These are phyloP conservation scores for Venusia cambrica DNA, from an alignment of 2,888 invertebrate species.

Conservation along the genomic window DNA sequence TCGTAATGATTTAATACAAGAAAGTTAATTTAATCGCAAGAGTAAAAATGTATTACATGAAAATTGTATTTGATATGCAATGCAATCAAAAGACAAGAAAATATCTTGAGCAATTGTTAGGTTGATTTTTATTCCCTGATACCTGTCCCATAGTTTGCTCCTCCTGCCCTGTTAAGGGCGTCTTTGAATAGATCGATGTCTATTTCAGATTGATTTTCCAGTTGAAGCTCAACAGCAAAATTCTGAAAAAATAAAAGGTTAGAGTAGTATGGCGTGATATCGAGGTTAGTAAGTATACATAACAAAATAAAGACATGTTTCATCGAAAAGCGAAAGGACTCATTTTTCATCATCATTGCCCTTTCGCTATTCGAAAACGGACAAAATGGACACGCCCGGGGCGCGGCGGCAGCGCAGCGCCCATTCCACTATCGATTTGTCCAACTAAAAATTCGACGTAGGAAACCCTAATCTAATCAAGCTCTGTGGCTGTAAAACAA, in stretches of 20 bases:
- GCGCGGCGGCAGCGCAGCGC: too few species aligned
- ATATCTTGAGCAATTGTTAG: slow-evolving; percentile 57
- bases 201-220: slow-evolving; percentile 85
- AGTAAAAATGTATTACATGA: slow-evolving; percentile 14
- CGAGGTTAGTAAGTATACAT: too few species aligned
- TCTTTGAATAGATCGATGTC: slow-evolving; percentile 86
- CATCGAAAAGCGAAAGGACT: slow-evolving; percentile 4
- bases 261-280: too few species aligned
- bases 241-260: slow-evolving; percentile 77
- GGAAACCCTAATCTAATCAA: slow-evolving; percentile 33
- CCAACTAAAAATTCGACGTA: slow-evolving; percentile 26
- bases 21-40: slow-evolving; percentile 16
- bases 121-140: slow-evolving; percentile 84
- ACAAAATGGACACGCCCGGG: too few species aligned
- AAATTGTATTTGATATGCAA: slow-evolving; percentile 28
- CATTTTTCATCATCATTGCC: too few species aligned
- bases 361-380: too few species aligned
- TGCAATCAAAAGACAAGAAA: slow-evolving; percentile 33
- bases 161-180: slow-evolving; percentile 86
- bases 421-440: slow-evolving; percentile 3
- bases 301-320: too few species aligned
- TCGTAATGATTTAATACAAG: slow-evolving; percentile 17
- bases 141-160: slow-evolving; percentile 91
- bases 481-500: too few species aligned
- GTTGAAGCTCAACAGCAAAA: slow-evolving; percentile 88